Evolutionary conservation across 2,888 invertebrate species (phyloP), one percentile per base, ranked within the genome.

Genomic region (Carcina quercana): DNA sequence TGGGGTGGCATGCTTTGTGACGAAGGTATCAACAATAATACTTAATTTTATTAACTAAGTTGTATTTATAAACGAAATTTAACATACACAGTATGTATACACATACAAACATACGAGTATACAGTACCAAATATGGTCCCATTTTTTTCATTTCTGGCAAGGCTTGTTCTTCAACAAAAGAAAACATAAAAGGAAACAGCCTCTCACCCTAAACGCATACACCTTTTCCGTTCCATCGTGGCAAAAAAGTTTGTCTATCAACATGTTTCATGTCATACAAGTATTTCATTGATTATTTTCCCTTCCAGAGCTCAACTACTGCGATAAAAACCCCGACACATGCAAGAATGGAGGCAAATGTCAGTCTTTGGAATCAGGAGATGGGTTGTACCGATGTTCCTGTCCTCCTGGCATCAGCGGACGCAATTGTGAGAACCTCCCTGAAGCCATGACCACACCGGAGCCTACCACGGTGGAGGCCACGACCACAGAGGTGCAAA

Each of bases 1-100:
- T 95, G 94, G 94, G 94, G 95, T 28, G 96, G 96, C 45, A 91
- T 95, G 86, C 88, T 95, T 11, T 97, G 97, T 66, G 93, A 96
- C 66, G 93, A 95, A 89, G 91, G 95, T 94, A 15, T 13, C 25
- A 17, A 5, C 7, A 5, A 17, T 4, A 17, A 17, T 17, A n/a
- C n/a, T n/a, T n/a, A n/a, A n/a, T n/a, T n/a, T n/a, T n/a, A n/a
- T n/a, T n/a, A n/a, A n/a, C n/a, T n/a, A n/a, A n/a, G n/a, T n/a
- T n/a, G 5, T 6, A 7, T 7, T 19, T 19, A 19, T 19, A 7
- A 6, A 19, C 7, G 19, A 19, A 5, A 19, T 6, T 19, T 19
- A 6, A 19, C 19, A 6, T 6, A 7, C 15, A 27, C n/a, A 15
- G 12, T 34, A 1, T n/a, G n/a, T n/a, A n/a, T n/a, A n/a, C n/a